A percentile compares a stretch with the other conserved stretches of the same genome.
These are phyloP conservation scores for Xenentodon cancila DNA, from an alignment of 2,797 vertebrate species.

Conservation along the genomic window DNA sequence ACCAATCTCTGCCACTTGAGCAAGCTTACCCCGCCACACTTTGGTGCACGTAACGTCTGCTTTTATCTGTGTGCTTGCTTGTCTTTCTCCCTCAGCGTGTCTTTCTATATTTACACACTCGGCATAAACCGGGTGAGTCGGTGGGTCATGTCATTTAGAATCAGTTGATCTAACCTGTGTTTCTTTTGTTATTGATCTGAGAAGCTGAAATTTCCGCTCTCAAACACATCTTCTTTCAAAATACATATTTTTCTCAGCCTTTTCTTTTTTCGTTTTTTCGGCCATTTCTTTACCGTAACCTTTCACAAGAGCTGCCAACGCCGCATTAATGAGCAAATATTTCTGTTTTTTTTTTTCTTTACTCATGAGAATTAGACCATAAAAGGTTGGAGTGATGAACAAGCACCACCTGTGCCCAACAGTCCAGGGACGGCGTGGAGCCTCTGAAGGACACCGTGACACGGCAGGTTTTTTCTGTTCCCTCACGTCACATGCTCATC, in stretches of 20 bases:
- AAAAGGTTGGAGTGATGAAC: conserved; percentile 59
- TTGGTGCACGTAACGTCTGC: conserved; percentile 22
- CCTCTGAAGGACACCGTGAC: conserved; percentile 30
- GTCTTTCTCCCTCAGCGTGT: conserved; percentile 13
- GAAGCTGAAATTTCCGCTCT: not conserved
- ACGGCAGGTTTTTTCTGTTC: not conserved
- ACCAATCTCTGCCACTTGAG: conserved; percentile 36
- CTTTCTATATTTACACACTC: conserved; percentile 45
- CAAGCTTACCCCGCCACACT: conserved; percentile 24
- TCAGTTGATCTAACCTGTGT: conserved; percentile 17
- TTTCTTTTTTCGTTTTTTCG: too few relatives aligned
- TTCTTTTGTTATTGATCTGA: conserved; percentile 9
- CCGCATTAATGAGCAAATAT: conserved; percentile 51
- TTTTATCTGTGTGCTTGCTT: conserved; percentile 43
- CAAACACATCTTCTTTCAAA: conserved; percentile 2
- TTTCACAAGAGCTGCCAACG: conserved; percentile 27
- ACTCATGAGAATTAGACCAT: conserved; percentile 30
- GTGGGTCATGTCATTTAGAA: not conserved
- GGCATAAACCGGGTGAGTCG: conserved; percentile 23
- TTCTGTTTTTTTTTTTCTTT: conserved; percentile 29
- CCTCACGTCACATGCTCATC: conserved; percentile 14
- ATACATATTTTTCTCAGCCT: not conserved
- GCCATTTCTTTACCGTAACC: conserved; percentile 20
- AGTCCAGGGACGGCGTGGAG: conserved; percentile 37
- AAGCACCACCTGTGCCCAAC: conserved; percentile 59